phyloP scores from a whole-genome alignment of 2,797 vertebrate species.

The Monodelphis domestica region DNA sequence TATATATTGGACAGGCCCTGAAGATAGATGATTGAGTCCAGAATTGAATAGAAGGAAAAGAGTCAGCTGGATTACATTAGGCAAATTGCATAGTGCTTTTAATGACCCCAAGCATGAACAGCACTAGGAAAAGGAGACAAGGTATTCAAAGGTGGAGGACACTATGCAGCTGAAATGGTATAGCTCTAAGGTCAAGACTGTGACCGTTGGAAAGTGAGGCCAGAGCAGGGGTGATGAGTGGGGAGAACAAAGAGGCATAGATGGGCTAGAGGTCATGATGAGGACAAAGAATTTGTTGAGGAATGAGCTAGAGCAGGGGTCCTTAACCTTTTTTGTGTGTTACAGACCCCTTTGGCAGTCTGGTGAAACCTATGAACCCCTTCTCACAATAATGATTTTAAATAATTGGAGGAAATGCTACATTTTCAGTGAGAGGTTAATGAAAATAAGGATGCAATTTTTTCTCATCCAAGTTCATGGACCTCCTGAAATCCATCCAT shows the following conservation, averaged over 20 bases:
- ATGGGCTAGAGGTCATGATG: neutral
- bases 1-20: neutral
- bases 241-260: neutral
- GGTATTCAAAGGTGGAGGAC: neutral
- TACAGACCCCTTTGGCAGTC: neutral
- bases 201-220: neutral
- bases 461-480: neutral
- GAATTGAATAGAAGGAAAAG: neutral
- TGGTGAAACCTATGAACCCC: neutral
- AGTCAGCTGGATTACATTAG: conserved; percentile 1
- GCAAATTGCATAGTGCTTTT: neutral
- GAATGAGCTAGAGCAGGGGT: neutral
- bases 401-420: neutral
- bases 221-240: neutral
- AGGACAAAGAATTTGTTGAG: neutral
- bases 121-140: neutral
- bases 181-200: neutral
- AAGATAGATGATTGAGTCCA: neutral
- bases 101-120: neutral
- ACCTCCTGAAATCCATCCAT: neutral
- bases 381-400: neutral
- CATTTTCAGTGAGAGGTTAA: neutral
- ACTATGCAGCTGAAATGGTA: neutral
- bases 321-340: conserved; percentile 3
- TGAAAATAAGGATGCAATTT: neutral